Conservation (phyloP, 1,140 invertebrate genomes). For the Archegozetes longisetosus region DNA sequence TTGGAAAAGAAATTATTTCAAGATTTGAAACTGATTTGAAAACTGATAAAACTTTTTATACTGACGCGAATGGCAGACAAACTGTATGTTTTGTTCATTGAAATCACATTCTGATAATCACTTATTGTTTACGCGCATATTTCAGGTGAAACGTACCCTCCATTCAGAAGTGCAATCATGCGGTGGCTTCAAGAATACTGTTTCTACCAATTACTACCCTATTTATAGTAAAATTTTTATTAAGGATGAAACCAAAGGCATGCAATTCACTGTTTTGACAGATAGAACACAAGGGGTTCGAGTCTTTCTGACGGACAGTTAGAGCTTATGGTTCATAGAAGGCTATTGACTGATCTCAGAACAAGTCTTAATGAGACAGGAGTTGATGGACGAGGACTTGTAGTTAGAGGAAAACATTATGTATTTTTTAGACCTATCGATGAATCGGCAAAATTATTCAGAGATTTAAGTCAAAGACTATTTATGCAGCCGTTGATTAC, state of each 20-base stretch:
- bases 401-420: constrained; percentile 54
- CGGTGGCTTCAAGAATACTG: constrained; percentile 23
- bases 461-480: constrained; percentile 30
- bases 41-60: constrained; percentile 32
- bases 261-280: constrained; percentile 41
- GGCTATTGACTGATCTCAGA: constrained; percentile 71
- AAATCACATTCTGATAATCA: not conserved
- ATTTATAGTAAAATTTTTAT: constrained; percentile 59
- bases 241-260: constrained; percentile 1
- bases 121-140: not conserved
- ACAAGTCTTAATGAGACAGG: constrained; percentile 77
- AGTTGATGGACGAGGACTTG: constrained; percentile 47
- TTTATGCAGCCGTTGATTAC: constrained; percentile 31
- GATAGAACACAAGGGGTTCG: constrained; percentile 74
- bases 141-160: not conserved
- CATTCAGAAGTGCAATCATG: not conserved
- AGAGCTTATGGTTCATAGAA: constrained; percentile 46
- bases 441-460: constrained; percentile 29
- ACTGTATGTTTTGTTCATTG: constrained; percentile 34
- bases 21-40: constrained; percentile 30
- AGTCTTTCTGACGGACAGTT: constrained; percentile 37
- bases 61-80: constrained; percentile 41
- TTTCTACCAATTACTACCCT: constrained; percentile 84
- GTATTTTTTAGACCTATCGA: constrained; percentile 22
- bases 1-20: constrained; percentile 35